Evolutionary conservation across 2,888 invertebrate species (phyloP).

Genomic region (Ceraclea dissimilis): DNA sequence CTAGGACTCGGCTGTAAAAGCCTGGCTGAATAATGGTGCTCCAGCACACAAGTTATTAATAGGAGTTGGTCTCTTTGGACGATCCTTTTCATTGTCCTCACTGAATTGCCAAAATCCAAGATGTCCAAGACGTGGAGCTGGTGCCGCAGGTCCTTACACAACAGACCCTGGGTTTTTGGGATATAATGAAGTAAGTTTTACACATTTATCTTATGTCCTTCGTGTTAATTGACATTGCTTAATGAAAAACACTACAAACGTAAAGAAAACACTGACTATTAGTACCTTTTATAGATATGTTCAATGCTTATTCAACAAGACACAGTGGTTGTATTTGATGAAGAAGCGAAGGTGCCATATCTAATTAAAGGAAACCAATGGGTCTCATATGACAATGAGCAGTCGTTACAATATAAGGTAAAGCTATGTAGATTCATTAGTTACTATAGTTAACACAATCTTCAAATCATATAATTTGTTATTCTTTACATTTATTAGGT

Average conservation of each 20-base stretch:
- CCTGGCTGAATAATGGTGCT: slow-evolving; percentile 36
- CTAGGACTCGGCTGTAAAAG: slow-evolving; percentile 16
- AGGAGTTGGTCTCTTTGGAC: slow-evolving; percentile 66
- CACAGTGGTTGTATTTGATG: slow-evolving; percentile 37
- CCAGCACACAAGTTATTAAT: slow-evolving; percentile 56
- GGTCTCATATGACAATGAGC: slow-evolving; percentile 62
- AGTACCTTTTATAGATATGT: not conserved
- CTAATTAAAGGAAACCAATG: slow-evolving; percentile 52
- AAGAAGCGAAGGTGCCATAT: slow-evolving; percentile 53
- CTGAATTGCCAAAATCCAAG: slow-evolving; percentile 32
- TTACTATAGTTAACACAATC: no score
- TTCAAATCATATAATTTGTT: no score
- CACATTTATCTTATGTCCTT: not conserved
- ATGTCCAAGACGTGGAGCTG: slow-evolving; percentile 45
- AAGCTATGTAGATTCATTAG: not conserved
- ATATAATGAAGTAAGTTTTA: slow-evolving; percentile 60
- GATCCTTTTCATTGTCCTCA: slow-evolving; percentile 53
- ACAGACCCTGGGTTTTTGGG: slow-evolving; percentile 56
- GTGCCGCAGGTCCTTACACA: slow-evolving; percentile 57
- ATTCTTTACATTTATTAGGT: not conserved
- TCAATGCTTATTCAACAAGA: not conserved
- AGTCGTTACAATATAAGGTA: slow-evolving; percentile 46
- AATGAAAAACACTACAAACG: no score
- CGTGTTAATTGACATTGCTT: no score
- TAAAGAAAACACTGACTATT: no score